phyloP scores from a whole-genome alignment of 2,113 vertebrate species.

The Phalacrocorax brasilianus region DNA sequence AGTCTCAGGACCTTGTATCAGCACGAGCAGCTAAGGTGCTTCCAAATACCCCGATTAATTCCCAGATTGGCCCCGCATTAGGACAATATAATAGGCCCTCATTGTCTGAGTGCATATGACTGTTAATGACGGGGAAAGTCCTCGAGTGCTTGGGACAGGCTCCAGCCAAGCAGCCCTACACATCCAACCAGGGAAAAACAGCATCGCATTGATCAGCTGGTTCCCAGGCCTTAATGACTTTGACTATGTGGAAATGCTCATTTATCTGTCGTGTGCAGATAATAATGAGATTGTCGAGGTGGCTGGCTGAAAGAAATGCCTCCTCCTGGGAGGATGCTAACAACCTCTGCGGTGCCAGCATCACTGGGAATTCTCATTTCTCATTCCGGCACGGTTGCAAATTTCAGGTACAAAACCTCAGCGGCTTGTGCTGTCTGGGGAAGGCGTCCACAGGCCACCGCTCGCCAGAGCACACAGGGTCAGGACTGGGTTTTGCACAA shows the following conservation, averaged over 20 bases:
- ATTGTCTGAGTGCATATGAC: background rate
- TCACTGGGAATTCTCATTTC: background rate
- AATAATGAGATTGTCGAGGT: background rate
- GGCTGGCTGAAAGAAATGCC: background rate
- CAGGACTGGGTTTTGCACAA: background rate
- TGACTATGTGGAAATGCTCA: background rate
- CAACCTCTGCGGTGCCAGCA: rapidly evolving
- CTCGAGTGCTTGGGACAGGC: background rate
- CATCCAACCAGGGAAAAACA: background rate
- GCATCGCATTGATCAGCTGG: background rate
- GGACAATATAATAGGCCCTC: background rate
- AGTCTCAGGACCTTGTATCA: background rate
- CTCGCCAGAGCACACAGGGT: background rate
- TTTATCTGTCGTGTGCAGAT: background rate
- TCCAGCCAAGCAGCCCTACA: background rate
- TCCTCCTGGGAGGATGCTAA: background rate
- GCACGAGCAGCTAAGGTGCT: background rate
- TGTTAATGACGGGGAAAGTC: background rate
- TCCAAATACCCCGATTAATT: constrained; percentile 9
- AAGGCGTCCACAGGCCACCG: background rate
- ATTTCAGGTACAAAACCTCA: background rate
- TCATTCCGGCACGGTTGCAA: background rate
- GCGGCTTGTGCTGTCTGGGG: background rate
- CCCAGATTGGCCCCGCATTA: background rate
- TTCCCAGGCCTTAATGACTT: background rate